Evolutionary conservation across 2,113 vertebrate species (phyloP), one percentile per base, ranked within the genome.

Genomic region (Pachypanchax playfairii): DNA sequence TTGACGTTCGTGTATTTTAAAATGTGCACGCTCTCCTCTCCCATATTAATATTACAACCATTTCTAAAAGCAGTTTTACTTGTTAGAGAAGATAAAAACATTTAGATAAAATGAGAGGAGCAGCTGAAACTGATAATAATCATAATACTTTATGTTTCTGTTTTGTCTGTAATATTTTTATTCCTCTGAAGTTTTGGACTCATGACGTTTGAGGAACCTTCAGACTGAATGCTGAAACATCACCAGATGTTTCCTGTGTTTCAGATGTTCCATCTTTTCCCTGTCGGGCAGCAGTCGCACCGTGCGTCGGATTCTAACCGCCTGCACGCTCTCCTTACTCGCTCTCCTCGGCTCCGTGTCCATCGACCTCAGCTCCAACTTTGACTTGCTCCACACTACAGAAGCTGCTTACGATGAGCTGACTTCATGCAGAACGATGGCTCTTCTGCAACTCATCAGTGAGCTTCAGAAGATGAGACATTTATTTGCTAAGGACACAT

Each of bases 291-390:
- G 89, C 29, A 92, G 69, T 52, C 91, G 81, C 22, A 85, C 91
- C 0, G 87, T 94, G 33, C 87, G 76, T 3, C 90, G 92, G 35
- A 91, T 95, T 68, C 64, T 91, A 76, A 70, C 72, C 0, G 93
- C 91, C 1, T 96, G 94, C 57, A 0, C 82, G 1, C 53, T 95
- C 13, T 95, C 94, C 13, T 75, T 93, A 50, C 75, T 93, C 63
- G 92, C 93, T 51, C 84, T 96, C 53, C 85, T 96, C 0, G 92
- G 89, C 4, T 90, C 91, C 0, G 80, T 95, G 2, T 92, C 85
- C 44, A 74, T 91, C 0, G 94, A 95, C 71, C 60, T 95, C 58
- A 86, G 78, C 54, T 75, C 83, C 57, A 87, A 79, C 60, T 75
- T 94, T 62, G 83, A 88, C 50, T 59, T 41, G 6, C 90, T 93